A percentile compares a stretch with the other conserved stretches of the same genome.
Conservation (phyloP, 2,797 vertebrate species). For the Gymnopithys bicolor region DNA sequence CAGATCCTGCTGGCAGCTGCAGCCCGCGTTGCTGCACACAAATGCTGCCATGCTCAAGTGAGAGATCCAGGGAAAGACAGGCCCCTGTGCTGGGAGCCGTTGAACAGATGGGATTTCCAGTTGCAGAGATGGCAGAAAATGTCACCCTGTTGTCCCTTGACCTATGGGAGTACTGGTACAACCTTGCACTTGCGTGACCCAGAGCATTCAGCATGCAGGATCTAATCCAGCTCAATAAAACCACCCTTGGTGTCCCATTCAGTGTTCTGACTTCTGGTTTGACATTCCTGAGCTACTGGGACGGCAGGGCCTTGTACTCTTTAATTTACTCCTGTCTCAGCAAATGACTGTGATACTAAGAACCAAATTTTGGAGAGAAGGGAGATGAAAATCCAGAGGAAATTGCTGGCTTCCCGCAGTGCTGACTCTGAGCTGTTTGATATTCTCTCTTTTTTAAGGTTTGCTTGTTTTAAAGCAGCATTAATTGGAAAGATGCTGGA, state of each 20-base stretch:
- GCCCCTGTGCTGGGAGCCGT: neutral
- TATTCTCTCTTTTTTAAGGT: conserved; percentile 58
- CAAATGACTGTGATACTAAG: neutral
- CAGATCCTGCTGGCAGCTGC: neutral
- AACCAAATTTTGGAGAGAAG: conserved; percentile 38
- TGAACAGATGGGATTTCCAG: neutral
- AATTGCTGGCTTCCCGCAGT: conserved; percentile 38
- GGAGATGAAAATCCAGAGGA: conserved; percentile 54
- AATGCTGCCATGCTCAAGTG: neutral
- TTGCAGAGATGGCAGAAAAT: neutral
- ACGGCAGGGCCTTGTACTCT: neutral
- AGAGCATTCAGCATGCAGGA: neutral
- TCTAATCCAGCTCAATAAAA: neutral
- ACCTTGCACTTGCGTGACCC: neutral
- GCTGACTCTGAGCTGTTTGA: conserved; percentile 46
- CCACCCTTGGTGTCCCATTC: neutral
- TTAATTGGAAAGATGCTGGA: conserved; percentile 70
- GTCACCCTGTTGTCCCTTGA: neutral
- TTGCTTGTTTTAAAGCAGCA: conserved; percentile 70
- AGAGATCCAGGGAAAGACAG: neutral
- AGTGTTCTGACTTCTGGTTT: neutral
- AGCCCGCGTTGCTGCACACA: neutral
- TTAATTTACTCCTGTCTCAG: conserved; percentile 23
- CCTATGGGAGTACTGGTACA: neutral
- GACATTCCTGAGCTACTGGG: neutral